These are phyloP conservation scores for Tipula vernalis DNA, from an alignment of 2,888 invertebrate genomes.

Conservation along the genomic window DNA sequence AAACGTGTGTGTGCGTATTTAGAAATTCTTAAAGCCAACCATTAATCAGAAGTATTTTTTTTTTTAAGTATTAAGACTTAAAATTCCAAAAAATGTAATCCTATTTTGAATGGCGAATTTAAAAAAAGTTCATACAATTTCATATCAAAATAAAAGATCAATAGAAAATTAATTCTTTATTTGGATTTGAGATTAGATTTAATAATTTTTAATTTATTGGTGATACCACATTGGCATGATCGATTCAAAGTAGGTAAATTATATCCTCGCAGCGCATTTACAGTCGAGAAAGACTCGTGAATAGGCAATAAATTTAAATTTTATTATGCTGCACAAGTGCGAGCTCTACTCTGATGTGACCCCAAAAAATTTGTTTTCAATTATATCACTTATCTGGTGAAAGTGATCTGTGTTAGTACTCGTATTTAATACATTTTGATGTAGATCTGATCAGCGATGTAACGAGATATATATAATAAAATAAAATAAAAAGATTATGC, in stretches of 20 bases:
- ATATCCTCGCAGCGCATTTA: not conserved
- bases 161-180: not conserved
- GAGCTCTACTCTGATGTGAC: not conserved
- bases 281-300: not conserved
- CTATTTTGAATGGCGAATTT: not conserved
- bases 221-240: not conserved
- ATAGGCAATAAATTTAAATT: not conserved
- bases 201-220: not conserved
- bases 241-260: not conserved
- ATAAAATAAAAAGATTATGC: not conserved
- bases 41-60: not conserved
- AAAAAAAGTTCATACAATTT: not conserved
- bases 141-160: not conserved
- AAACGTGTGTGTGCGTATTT: not conserved
- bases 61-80: not conserved
- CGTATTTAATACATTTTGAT: not conserved
- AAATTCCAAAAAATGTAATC: conserved; percentile 5
- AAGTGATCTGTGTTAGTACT: not conserved
- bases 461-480: not conserved
- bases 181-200: not conserved
- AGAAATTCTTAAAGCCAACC: not conserved
- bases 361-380: not conserved
- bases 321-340: not conserved
- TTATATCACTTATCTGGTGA: not conserved
- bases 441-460: not conserved